phyloP scores from a whole-genome alignment of 2,888 invertebrate species.

The Polyommatus icarus region DNA sequence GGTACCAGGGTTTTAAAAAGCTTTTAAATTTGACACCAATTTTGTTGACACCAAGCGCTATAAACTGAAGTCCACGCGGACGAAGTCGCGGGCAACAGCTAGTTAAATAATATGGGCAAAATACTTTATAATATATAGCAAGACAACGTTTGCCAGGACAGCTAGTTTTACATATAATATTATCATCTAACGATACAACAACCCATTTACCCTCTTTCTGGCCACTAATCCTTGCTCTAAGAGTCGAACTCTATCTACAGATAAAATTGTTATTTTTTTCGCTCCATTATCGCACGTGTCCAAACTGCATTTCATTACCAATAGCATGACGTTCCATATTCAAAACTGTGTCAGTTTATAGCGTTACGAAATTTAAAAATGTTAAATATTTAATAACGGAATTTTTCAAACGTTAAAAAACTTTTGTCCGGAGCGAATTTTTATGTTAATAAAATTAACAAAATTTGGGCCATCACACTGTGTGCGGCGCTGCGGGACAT shows the following conservation, averaged over 20 bases:
- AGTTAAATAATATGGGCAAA: no score
- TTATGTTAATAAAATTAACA: slow-evolving; percentile 19
- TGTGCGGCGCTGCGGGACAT: background rate
- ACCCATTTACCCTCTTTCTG: background rate
- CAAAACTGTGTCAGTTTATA: slow-evolving; percentile 28
- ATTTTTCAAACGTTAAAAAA: slow-evolving; percentile 28
- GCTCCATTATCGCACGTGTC: background rate
- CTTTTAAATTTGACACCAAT: no score
- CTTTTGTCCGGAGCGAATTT: slow-evolving; percentile 19
- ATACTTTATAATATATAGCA: no score
- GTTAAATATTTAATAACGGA: slow-evolving; percentile 12
- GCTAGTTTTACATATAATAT: no score
- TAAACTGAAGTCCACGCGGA: no score
- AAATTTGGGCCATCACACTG: background rate
- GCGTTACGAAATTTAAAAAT: background rate
- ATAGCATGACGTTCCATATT: slow-evolving; percentile 6
- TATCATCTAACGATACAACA: background rate
- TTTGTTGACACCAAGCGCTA: no score
- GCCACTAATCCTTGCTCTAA: background rate
- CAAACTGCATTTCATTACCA: slow-evolving; percentile 15
- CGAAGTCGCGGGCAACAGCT: no score
- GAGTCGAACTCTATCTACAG: background rate
- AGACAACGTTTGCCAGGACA: no score
- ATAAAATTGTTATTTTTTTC: background rate
- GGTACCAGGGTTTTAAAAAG: no score